Evolutionary conservation across 2,113 vertebrate species (phyloP), one percentile per base, ranked within the genome.

Genomic region (Serinus canaria): DNA sequence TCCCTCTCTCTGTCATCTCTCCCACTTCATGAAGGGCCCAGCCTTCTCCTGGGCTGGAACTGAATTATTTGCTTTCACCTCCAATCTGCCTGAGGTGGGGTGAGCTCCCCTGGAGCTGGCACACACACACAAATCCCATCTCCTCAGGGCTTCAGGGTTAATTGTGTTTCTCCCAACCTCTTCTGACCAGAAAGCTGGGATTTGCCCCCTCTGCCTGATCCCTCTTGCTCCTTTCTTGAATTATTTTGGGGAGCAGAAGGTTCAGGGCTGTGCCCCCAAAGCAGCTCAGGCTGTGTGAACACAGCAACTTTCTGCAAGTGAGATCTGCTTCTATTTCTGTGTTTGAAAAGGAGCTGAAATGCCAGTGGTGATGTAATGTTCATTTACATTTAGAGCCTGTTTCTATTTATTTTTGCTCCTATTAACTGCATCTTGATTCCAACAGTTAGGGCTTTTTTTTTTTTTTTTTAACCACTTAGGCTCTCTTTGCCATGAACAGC

Each of bases 331-430:
- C 95, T 86, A 73, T 83, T 93, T 70, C 82, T 78, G 68, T 24
- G 5, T 70, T 88, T 88, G 82, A 80, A 83, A 95, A 83, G 60
- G 75, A 91, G 72, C 59, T 79, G 87, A 91, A 95, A 93, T 96
- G 92, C 94, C 83, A 78, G 75, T 18, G 72, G 72, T 96, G 96
- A 95, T 74, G 90, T 90, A 55, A 95, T 77, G 72, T 92, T 86
- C 82, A 92, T 96, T 97, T 96, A 91, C 92, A 95, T 97, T 78
- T 95, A 60, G 72, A 91, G 78, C 74, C 87, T 90, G 66, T 64
- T 94, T 89, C 89, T 92, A 70, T 96, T 96, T 94, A 94, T 95
- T 95, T 97, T 84, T 82, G 27, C 39, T 93, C 72, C 87, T 77
- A 95, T 96, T 96, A 91, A 49, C 82, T 81, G 85, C 56, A 83